Evolutionary conservation across 2,797 vertebrate species (phyloP).

Genomic region (Staurois parvus): DNA sequence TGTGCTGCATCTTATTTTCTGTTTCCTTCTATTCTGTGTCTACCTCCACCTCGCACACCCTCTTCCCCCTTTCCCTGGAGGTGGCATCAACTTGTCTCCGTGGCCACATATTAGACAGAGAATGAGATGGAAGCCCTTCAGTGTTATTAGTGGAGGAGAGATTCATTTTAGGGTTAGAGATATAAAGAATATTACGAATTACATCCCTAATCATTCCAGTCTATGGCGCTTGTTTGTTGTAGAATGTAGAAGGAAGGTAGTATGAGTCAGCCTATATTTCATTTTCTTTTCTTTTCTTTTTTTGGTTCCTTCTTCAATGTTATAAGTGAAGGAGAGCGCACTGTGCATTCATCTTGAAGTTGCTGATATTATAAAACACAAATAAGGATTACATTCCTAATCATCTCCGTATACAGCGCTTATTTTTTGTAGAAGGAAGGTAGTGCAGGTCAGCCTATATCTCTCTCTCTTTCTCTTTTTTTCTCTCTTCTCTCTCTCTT

Average conservation of each 20-base stretch:
- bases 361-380: no score
- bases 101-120: conserved; percentile 26
- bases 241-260: background rate
- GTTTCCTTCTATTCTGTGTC: background rate
- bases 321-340: no score
- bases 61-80: conserved; percentile 1
- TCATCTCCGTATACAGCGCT: no score
- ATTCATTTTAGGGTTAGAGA: conserved; percentile 23
- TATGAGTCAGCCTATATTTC: background rate
- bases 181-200: conserved; percentile 38
- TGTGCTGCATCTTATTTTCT: background rate
- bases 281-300: no score
- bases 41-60: background rate
- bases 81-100: conserved; percentile 16
- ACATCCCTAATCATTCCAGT: background rate
- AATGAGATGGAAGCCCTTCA: conserved; percentile 15
- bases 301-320: no score
- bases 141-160: conserved; percentile 19
- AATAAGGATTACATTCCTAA: no score
- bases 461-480: no score
- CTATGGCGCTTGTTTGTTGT: background rate
- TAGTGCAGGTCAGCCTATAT: no score
- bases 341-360: no score
- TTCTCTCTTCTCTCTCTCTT: no score
- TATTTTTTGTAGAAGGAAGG: no score